Evolutionary conservation across 2,888 invertebrate species (phyloP).

Genomic region (Eupsilia transversa): DNA sequence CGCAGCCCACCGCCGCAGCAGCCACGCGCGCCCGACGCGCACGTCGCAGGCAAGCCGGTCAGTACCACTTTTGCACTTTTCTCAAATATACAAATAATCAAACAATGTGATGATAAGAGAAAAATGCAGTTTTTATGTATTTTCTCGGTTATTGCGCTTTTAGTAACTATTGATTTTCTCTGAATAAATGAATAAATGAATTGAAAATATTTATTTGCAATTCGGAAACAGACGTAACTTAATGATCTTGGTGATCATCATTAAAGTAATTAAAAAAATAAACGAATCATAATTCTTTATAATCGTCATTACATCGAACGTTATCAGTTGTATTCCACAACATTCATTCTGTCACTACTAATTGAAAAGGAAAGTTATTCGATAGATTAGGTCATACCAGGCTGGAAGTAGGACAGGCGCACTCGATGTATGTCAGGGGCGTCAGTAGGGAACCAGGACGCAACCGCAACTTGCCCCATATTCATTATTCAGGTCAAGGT

Average conservation of each 20-base stretch:
- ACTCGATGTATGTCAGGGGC: not conserved
- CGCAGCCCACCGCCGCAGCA: constrained; percentile 80
- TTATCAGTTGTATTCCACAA: not conserved
- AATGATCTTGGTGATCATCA: not conserved
- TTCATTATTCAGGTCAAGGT: not conserved
- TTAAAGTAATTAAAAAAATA: not conserved
- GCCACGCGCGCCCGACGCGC: constrained; percentile 70
- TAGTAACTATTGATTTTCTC: not conserved
- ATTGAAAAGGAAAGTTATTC: not conserved
- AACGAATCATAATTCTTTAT: not conserved
- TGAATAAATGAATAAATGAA: not conserved
- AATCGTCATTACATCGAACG: not conserved
- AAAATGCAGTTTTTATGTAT: not conserved
- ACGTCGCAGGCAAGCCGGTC: constrained; percentile 75
- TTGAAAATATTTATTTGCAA: not conserved
- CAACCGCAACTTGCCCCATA: not conserved
- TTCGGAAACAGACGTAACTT: not conserved
- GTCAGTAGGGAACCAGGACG: no score
- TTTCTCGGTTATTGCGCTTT: not conserved
- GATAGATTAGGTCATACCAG: not conserved
- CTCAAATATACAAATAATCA: not conserved
- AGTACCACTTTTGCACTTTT: constrained; percentile 13
- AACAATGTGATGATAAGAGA: not conserved
- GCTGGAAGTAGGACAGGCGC: not conserved
- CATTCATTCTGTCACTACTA: not conserved